These are phyloP conservation scores for Malthinus flaveolus DNA, from an alignment of 2,888 invertebrate species.

Conservation along the genomic window DNA sequence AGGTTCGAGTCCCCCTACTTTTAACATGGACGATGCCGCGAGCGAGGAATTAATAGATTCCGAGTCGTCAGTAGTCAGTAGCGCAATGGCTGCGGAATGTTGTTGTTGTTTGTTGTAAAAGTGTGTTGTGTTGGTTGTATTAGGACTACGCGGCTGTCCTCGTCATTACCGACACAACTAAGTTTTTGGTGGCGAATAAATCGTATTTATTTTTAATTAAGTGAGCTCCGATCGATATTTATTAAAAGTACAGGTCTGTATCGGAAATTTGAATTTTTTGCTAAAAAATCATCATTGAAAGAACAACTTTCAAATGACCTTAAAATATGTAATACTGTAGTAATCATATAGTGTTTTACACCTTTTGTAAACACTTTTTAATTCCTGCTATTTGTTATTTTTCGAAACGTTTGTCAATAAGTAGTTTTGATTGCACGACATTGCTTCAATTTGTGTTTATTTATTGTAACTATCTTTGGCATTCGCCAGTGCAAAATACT, in stretches of 20 bases:
- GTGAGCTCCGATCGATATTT: background rate
- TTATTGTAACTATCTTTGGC: background rate
- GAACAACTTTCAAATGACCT: constrained; percentile 28
- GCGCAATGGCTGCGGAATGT: constrained; percentile 22
- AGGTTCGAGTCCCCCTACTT: constrained; percentile 25
- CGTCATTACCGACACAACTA: constrained; percentile 1
- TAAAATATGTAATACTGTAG: constrained; percentile 8
- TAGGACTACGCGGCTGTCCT: constrained; percentile 1
- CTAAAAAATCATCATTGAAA: constrained; percentile 3
- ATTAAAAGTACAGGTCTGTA: background rate
- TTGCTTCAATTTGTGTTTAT: background rate
- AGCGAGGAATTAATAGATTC: constrained; percentile 8
- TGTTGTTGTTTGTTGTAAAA: constrained; percentile 11
- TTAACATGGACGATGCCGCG: constrained; percentile 9
- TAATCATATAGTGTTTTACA: constrained; percentile 1
- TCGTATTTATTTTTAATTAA: background rate
- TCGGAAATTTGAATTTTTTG: background rate
- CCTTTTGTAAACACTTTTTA: constrained; percentile 9
- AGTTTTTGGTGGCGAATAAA: background rate
- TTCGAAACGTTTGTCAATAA: background rate
- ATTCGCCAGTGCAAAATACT: background rate
- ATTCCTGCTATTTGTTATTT: too few relatives aligned
- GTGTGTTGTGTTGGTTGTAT: constrained; percentile 9
- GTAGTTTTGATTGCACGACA: background rate
- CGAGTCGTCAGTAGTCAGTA: constrained; percentile 25